Base-by-base conservation (phyloP, 2,888 invertebrate species). In the Dugesia japonica region DNA sequence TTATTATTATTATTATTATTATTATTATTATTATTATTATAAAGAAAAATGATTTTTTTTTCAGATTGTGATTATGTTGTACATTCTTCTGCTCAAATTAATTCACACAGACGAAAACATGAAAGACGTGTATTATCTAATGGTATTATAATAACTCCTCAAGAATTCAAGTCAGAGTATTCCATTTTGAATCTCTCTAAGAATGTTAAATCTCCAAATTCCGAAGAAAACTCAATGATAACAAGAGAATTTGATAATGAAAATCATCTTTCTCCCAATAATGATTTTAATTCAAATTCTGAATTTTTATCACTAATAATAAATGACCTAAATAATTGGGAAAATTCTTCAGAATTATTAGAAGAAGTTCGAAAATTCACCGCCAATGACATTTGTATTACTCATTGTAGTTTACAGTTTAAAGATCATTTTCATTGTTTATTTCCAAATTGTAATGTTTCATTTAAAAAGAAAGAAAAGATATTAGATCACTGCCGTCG, bases 41-140 rank as follows among this genome's bases (percentile, higher is more conserved):
- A n/a, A n/a, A n/a, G n/a, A n/a, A n/a, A n/a, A n/a, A n/a, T n/a
- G 1, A 56, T 23, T 79, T 15, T 42, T 72, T 28, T n/a, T 78
- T 90, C 91, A 0, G 91, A 91, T 78, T 97, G 97, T 86, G 91
- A 90, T 84, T 95, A 94, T 84, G 94, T 97, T 0, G 87, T 97
- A 79, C 95, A 97, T 83, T 94, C 94, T 38, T 92, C 93, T 83
- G 92, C 94, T 74, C 95, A 97, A 84, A 89, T 97, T 80, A 92
- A 93, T 85, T 93, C 94, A 13, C 97, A 97, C 85, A 95, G 95
- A 86, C 89, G 95, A 77, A 95, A 94, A 83, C 97, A 97, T 85
- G 95, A 97, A 85, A 89, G 94, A 73, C 90, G 91, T 82, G 72
- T 56, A 4, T n/a, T 56, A 20, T 56, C 56, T 4, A 56, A 56